A percentile compares a stretch with the other conserved stretches of the same genome.
These are phyloP conservation scores for Agonum fuliginosum DNA, from an alignment of 2,888 invertebrate genomes.

Conservation along the genomic window DNA sequence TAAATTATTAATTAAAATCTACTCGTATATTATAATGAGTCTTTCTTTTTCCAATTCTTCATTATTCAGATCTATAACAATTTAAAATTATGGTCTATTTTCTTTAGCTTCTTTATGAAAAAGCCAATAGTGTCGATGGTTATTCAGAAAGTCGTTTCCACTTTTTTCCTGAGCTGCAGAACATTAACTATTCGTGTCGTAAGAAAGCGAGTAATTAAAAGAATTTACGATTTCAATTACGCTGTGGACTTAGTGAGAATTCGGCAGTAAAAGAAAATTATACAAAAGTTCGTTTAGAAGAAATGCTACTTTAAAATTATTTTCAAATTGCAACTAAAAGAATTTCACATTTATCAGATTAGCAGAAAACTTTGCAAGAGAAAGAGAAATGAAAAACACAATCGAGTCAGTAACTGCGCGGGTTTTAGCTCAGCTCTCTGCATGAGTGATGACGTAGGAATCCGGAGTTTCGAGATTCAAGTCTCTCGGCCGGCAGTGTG, in stretches of 20 bases:
- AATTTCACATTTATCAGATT: background rate
- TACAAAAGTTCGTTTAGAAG: constrained; percentile 30
- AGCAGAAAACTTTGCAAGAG: background rate
- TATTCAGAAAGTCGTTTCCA: constrained; percentile 2
- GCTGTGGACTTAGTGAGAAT: constrained; percentile 30
- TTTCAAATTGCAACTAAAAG: constrained; percentile 19
- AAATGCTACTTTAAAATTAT: constrained; percentile 37
- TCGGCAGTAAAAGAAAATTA: constrained; percentile 41
- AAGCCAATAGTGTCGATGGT: constrained; percentile 7
- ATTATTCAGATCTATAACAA: too few species aligned
- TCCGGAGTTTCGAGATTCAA: too few species aligned
- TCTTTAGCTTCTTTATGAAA: background rate
- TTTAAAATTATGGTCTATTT: too few species aligned
- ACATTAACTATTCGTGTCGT: constrained; percentile 31
- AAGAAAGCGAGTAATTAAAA: constrained; percentile 51
- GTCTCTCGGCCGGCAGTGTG: too few species aligned
- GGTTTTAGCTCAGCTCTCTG: too few species aligned
- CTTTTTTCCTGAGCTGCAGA: constrained; percentile 15
- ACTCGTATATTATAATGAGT: too few species aligned
- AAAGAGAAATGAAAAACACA: background rate
- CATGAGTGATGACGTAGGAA: too few species aligned
- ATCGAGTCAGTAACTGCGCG: background rate
- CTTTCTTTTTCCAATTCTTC: too few species aligned
- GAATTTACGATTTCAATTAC: constrained; percentile 53
- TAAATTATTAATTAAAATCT: too few species aligned